Evolutionary conservation across 2,888 invertebrate species (phyloP), one percentile per base, ranked within the genome.

Genomic region (Oligia strigilis): DNA sequence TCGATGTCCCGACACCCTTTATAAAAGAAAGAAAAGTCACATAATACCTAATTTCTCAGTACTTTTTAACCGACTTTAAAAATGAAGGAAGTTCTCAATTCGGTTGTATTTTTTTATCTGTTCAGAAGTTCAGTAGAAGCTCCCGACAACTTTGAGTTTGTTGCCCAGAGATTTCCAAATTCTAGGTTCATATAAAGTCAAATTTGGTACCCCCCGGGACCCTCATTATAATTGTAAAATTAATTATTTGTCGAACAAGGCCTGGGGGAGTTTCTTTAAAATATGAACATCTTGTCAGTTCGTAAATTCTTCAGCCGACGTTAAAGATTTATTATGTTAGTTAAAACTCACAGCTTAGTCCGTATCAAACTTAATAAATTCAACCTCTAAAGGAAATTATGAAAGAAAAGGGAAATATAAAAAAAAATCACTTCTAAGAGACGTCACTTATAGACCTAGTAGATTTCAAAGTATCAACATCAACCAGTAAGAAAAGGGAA

Each of bases 211-310:
- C 78, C 72, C 66, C 65, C 64, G 71, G 66, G 74, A 75, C 64
- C 84, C 85, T 88, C 90, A 93, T 92, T 91, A 91, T 89, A 90
- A 90, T 91, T 90, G 88, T 87, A 89, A 92, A 92, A 93, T 92
- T 91, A 92, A 91, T 92, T 93, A 93, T 93, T 93, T 93, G 91
- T 92, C 90, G 91, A 93, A 91, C 83, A 85, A 82, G 83, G 89
- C 90, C 89, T 76, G 84, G 81, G 91, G 88, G 86, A 86, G 86
- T 83, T 89, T 89, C 87, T 88, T 89, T 90, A 87, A 92, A 89
- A 92, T 92, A 92, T 90, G 89, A 91, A 91, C 90, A 90, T 90
- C 89, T 93, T 93, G 93, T 90, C 94, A 92, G 94, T 93, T 93
- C 92, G 92, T 95, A 94, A 95, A 95, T 95, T 92, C 89, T 90